Evolutionary conservation across 2,888 invertebrate species (phyloP).

Genomic region (Glomeris marginata): DNA sequence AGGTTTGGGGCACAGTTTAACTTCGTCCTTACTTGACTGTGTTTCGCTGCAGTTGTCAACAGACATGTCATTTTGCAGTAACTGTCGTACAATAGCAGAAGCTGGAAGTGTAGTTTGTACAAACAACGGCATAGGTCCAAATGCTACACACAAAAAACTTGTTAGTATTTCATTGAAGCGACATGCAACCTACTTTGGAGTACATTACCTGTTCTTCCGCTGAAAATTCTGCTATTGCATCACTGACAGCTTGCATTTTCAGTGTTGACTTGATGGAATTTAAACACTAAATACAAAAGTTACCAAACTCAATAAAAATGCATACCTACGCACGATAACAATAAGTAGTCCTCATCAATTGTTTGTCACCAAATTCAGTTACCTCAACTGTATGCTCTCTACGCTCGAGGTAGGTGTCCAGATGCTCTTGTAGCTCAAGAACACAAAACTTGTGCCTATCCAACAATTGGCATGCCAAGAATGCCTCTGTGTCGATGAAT

Average conservation of each 20-base stretch:
- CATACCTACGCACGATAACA: background rate
- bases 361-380: too few species aligned
- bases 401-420: conserved; percentile 85
- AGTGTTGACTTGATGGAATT: conserved; percentile 34
- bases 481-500: conserved; percentile 62
- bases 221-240: conserved; percentile 43
- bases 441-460: conserved; percentile 77
- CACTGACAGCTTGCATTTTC: conserved; percentile 34
- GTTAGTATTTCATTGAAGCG: too few species aligned
- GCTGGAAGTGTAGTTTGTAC: conserved; percentile 84
- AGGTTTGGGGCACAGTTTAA: background rate
- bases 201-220: conserved; percentile 23
- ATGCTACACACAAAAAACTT: conserved; percentile 39
- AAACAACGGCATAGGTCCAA: conserved; percentile 71
- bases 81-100: conserved; percentile 65
- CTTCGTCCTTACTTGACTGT: conserved; percentile 23
- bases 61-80: conserved; percentile 34
- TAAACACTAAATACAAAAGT: conserved; percentile 24
- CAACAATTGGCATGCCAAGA: conserved; percentile 46
- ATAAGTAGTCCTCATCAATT: background rate
- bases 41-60: conserved; percentile 20
- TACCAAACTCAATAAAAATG: conserved; percentile 1
- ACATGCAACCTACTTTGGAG: background rate
- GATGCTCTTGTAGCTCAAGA: conserved; percentile 84
- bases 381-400: conserved; percentile 61